phyloP scores from a whole-genome alignment of 2,113 vertebrate genomes.

The Rhabdomys dilectus region DNA sequence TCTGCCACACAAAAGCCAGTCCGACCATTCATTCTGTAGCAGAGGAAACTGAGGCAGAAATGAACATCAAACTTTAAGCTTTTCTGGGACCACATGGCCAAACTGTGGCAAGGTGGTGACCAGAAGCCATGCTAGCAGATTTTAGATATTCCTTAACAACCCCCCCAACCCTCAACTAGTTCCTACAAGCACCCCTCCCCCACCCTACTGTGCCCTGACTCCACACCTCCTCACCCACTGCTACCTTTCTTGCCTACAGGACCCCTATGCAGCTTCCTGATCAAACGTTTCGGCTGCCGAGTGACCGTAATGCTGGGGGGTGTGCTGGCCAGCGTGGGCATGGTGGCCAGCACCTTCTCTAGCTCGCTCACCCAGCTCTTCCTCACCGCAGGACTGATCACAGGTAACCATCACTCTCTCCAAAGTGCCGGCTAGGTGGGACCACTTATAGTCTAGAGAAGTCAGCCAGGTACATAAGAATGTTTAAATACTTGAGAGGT shows the following conservation, averaged over 20 bases:
- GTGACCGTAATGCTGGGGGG: constrained; percentile 92
- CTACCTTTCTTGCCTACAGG: constrained; percentile 84
- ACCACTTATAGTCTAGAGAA: background rate
- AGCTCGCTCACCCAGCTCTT: constrained; percentile 91
- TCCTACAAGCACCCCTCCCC: background rate
- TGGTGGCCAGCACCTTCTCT: constrained; percentile 94
- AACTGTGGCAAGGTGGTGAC: background rate
- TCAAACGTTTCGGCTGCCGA: constrained; percentile 93
- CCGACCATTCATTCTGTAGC: background rate
- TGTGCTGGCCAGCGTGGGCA: constrained; percentile 92
- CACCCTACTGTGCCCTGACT: background rate
- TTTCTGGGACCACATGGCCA: background rate
- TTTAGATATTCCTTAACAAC: background rate
- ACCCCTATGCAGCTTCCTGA: constrained; percentile 94
- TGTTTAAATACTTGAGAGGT: background rate
- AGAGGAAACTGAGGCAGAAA: background rate
- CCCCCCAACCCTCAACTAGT: no score
- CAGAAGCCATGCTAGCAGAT: background rate
- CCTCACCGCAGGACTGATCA: constrained; percentile 92
- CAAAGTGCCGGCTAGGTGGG: background rate
- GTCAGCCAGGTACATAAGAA: background rate
- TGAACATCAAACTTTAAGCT: background rate
- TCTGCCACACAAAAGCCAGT: background rate
- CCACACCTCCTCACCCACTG: background rate
- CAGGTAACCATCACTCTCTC: constrained; percentile 87